Base-by-base conservation (phyloP, 2,888 invertebrate genomes). In the Trimorus sp. region DNA sequence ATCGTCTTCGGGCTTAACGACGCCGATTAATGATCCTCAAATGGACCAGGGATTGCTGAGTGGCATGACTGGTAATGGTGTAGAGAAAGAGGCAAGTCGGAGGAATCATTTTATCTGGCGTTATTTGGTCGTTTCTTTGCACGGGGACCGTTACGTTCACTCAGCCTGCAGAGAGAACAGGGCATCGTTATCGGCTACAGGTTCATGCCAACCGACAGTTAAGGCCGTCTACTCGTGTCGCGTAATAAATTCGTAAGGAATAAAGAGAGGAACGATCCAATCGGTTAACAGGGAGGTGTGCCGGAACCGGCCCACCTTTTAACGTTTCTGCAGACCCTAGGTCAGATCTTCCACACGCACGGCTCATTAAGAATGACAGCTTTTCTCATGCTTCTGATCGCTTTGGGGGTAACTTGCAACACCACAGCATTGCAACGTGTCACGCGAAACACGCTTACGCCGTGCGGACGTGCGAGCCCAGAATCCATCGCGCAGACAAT, bases 231-330 rank as follows among this genome's bases (percentile, higher is more conserved):
- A 85, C 83, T 86, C 86, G 86, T 83, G 83, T 85, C 87, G 84
- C 84, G 90, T 89, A 89, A 91, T 91, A 91, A 91, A 91, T 90
- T 90, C 87, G 89, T 88, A 87, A 84, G 86, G 90, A 90, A 89
- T 88, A 89, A 88, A 89, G 89, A 87, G 88, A 86, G 84, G 86
- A 89, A 89, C 88, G 88, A 90, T 89, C 89, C 88, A 87, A 87
- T 88, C 89, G 88, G 89, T 90, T 91, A 90, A 89, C 88, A 86
- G 87, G 88, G 89, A 89, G 91, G 91, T 89, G 91, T 91, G 91
- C 89, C 91, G 88, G 89, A 89, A 87, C 88, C 91, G 83, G 89
- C 91, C 91, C 88, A 91, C 91, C 91, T 91, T 91, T 91, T 91
- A 91, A 89, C 91, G 88, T 90, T 85, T 85, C 86, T 87, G 84